Base-by-base conservation (phyloP, 2,113 vertebrate genomes). In the Nycticebus coucang region DNA sequence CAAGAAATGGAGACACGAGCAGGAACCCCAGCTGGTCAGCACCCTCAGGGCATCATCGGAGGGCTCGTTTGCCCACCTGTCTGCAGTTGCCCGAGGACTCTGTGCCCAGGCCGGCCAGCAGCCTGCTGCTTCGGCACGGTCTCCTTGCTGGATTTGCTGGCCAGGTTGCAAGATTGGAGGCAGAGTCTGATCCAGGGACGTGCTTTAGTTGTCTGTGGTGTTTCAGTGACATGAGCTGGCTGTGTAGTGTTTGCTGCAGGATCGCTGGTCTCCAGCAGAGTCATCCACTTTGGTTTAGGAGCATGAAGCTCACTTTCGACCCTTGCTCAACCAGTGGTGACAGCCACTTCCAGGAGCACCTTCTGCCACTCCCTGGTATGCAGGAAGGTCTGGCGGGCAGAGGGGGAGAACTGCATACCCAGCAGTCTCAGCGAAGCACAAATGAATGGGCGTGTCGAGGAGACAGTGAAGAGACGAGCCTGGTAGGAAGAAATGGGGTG, bases 101-200 rank as follows among this genome's bases (percentile, higher is more conserved):
- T 0, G 5, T 1, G 4, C 5, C 59, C 13, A 7, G 33, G 17
- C 26, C 3, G 18, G 0, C 62, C 59, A 3, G 1, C 26, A 1
- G 11, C 53, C 19, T 72, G 12, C 37, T 84, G 30, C 75, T 45
- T 71, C 45, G 9, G 7, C 64, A 33, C 21, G 28, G 15, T 60
- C 28, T 66, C 64, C 35, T 6, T 9, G 7, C 50, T 15, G 10
- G 30, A 15, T 19, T 30, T 7, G 3, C 4, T 30, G 62, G 1
- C 35, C 18, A 4, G 28, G 66, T 7, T 37, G 7, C 50, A 60
- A 62, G 60, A 26, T n/a, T 21, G 50, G 50, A 59, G 21, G 5
- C 12, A 18, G n/a, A 19, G 37, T 60, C 2, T 17, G 45, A 6
- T 50, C 45, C 45, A 50, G 45, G 45, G 45, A 50, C 45, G 7